Conservation (phyloP, 2,113 vertebrate species). For the Centrocercus urophasianus region DNA sequence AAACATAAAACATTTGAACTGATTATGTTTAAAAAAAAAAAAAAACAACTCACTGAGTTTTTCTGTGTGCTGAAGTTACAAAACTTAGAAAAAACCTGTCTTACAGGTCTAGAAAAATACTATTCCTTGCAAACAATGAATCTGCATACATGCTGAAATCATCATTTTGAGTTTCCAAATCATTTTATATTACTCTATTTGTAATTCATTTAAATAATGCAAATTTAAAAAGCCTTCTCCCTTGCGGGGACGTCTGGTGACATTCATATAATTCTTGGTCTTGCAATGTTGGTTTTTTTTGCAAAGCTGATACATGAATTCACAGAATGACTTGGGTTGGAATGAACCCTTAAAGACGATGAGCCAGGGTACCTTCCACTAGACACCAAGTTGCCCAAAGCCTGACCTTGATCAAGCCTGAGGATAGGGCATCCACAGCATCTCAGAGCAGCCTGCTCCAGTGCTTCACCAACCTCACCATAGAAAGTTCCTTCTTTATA, state of each 20-base stretch:
- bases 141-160: too few species aligned
- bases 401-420: neutral
- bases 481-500: neutral
- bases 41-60: too few species aligned
- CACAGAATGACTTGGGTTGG: neutral
- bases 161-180: too few species aligned
- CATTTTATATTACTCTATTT: too few species aligned
- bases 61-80: too few species aligned
- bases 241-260: neutral
- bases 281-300: neutral
- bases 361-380: neutral
- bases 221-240: neutral
- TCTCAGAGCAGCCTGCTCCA: neutral
- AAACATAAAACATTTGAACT: neutral
- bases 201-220: too few species aligned
- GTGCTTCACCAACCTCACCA: neutral
- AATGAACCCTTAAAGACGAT: neutral
- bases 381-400: neutral
- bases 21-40: too few species aligned
- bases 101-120: too few species aligned
- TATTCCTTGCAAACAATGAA: too few species aligned
- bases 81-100: too few species aligned
- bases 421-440: neutral
- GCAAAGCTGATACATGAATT: neutral
- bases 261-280: neutral